These are phyloP conservation scores for Aphelenchoides fujianensis DNA, from an alignment of 1,140 invertebrate species.

Conservation along the genomic window DNA sequence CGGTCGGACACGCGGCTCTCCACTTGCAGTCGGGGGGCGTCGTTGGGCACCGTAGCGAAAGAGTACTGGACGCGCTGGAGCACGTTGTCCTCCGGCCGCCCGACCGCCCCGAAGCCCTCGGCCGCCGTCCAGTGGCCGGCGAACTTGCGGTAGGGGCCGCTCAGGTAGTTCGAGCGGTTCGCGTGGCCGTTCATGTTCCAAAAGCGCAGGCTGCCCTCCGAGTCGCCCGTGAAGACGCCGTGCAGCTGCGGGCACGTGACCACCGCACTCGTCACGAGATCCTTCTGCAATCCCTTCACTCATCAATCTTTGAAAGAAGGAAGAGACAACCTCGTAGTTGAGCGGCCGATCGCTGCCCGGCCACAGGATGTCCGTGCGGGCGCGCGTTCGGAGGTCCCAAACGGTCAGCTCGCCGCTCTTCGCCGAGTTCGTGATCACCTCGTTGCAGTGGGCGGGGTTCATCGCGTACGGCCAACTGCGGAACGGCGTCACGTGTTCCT, in stretches of 20 bases:
- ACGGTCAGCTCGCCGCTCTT: conserved; percentile 39
- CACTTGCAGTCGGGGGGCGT: neutral
- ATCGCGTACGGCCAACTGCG: conserved; percentile 18
- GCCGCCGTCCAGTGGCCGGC: neutral
- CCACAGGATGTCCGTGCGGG: conserved; percentile 44
- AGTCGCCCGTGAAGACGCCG: conserved; percentile 50
- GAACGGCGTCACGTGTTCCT: conserved; percentile 36
- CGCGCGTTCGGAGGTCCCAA: conserved; percentile 38
- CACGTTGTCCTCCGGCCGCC: neutral
- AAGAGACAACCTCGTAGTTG: conserved; percentile 29
- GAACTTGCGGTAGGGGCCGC: conserved; percentile 47
- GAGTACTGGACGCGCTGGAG: conserved; percentile 4
- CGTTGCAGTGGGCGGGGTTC: conserved; percentile 3
- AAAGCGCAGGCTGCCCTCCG: conserved; percentile 45
- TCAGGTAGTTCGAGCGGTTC: conserved; percentile 44
- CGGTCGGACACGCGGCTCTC: neutral
- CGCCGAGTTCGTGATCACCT: conserved; percentile 45
- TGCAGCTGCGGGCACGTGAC: neutral
- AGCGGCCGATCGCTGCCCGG: conserved; percentile 34
- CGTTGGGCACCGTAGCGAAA: conserved; percentile 21
- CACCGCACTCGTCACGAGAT: conserved; percentile 20
- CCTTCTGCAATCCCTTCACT: conserved; percentile 15
- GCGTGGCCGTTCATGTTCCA: conserved; percentile 37
- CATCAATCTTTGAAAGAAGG: neutral
- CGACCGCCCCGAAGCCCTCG: conserved; percentile 28